A percentile compares a stretch with the other conserved stretches of the same genome.
Conservation (phyloP, 2,888 invertebrate species). For the Trissolcus brochymenae region DNA sequence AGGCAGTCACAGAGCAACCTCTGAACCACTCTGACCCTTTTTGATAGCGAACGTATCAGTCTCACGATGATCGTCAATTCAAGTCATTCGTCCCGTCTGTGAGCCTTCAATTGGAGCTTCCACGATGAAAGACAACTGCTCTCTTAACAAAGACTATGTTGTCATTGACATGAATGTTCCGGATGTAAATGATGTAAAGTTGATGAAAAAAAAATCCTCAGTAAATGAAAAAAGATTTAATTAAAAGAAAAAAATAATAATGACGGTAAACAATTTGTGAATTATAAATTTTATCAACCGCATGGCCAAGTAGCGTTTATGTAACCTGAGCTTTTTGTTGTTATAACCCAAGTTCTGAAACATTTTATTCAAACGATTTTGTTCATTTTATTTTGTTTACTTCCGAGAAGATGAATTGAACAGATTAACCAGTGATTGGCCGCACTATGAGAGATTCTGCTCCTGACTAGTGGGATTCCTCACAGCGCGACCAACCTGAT, state of each 20-base stretch:
- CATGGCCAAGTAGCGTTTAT: too few relatives aligned
- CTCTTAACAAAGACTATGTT: constrained; percentile 57
- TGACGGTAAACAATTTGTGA: too few relatives aligned
- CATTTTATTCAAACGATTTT: background rate
- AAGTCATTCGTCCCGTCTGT: constrained; percentile 1
- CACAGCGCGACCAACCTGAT: constrained; percentile 21
- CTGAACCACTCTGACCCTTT: constrained; percentile 44
- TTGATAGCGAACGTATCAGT: constrained; percentile 18
- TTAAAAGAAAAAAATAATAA: too few relatives aligned
- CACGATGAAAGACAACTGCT: background rate
- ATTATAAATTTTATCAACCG: too few relatives aligned
- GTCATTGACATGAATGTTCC: constrained; percentile 65
- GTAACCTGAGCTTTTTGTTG: too few relatives aligned
- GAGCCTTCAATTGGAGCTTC: background rate
- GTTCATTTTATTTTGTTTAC: background rate
- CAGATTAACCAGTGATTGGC: constrained; percentile 20
- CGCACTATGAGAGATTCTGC: constrained; percentile 14
- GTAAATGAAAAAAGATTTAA: background rate
- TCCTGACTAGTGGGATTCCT: background rate
- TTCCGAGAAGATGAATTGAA: background rate
- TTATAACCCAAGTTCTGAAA: too few relatives aligned
- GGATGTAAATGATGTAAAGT: constrained; percentile 65
- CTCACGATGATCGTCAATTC: constrained; percentile 21
- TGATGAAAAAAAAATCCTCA: constrained; percentile 57
- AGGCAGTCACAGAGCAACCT: constrained; percentile 29